Percentiles rank a stretch among this genome's conserved stretches.
These are phyloP conservation scores for Ruditapes philippinarum DNA, from an alignment of 1,140 invertebrate genomes.

Conservation along the genomic window DNA sequence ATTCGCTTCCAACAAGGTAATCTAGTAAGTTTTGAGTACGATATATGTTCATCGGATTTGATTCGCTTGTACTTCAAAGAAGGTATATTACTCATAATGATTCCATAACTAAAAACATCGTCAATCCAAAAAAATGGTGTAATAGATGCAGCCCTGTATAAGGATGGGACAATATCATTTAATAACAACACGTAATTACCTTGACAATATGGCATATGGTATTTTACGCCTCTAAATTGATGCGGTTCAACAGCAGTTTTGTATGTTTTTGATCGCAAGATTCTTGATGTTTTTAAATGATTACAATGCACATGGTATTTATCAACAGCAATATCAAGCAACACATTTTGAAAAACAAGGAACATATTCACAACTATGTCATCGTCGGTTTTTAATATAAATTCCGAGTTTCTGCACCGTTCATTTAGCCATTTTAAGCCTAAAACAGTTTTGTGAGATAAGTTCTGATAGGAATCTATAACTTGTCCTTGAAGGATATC, in stretches of 20 bases:
- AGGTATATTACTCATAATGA: conserved; percentile 70
- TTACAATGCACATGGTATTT: conserved; percentile 59
- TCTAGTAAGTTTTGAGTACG: too few species aligned
- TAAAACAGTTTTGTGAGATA: conserved; percentile 90
- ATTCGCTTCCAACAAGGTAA: too few species aligned
- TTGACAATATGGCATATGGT: conserved; percentile 80
- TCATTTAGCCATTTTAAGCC: conserved; percentile 92
- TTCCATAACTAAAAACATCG: conserved; percentile 84
- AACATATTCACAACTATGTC: conserved; percentile 93
- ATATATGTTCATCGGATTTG: too few species aligned
- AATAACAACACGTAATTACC: conserved; percentile 84
- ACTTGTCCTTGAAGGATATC: conserved; percentile 80
- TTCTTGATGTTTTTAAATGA: neutral
- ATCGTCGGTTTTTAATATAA: conserved; percentile 96
- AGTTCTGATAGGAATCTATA: conserved; percentile 75
- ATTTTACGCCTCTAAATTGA: conserved; percentile 20
- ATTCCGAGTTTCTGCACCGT: conserved; percentile 90
- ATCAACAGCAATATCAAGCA: neutral
- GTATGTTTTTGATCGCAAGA: conserved; percentile 29
- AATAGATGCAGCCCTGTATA: conserved; percentile 75
- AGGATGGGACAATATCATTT: conserved; percentile 77
- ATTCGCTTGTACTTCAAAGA: neutral
- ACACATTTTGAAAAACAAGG: conserved; percentile 7
- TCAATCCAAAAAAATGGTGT: conserved; percentile 85
- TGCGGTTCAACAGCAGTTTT: conserved; percentile 48